These are phyloP conservation scores for Allygus modestus DNA, from an alignment of 2,888 invertebrate species.

Conservation along the genomic window DNA sequence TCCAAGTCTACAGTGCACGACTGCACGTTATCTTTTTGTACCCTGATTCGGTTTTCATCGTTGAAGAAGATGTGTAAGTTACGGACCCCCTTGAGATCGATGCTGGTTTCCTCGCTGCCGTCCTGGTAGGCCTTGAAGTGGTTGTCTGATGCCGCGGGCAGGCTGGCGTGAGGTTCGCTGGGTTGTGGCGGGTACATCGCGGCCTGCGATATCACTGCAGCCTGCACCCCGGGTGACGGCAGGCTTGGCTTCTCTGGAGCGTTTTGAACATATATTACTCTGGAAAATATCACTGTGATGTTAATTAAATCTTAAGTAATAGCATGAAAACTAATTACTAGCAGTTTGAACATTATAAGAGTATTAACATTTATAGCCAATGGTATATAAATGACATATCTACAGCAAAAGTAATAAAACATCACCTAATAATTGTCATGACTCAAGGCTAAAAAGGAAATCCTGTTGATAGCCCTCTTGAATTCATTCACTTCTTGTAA, in stretches of 20 bases:
- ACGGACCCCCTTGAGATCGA: conserved; percentile 71
- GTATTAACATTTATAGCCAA: too few species aligned
- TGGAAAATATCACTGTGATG: conserved; percentile 73
- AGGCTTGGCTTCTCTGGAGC: conserved; percentile 84
- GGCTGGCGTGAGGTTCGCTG: neutral
- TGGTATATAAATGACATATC: too few species aligned
- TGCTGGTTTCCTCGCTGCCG: conserved; percentile 69
- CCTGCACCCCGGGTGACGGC: conserved; percentile 47
- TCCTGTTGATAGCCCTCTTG: too few species aligned
- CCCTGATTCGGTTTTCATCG: conserved; percentile 70
- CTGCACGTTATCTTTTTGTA: conserved; percentile 69
- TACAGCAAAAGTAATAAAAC: too few species aligned
- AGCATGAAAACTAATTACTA: too few species aligned
- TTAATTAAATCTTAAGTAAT: too few species aligned
- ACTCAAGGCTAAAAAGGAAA: too few species aligned
- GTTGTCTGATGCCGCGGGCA: conserved; percentile 33
- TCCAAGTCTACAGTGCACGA: conserved; percentile 63
- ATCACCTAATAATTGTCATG: too few species aligned
- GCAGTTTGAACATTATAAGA: too few species aligned
- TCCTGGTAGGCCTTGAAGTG: conserved; percentile 66
- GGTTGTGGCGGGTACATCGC: conserved; percentile 23
- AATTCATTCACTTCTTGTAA: too few species aligned
- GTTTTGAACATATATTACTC: conserved; percentile 95
- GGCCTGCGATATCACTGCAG: conserved; percentile 19
- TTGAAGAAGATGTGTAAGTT: conserved; percentile 71